Base-by-base conservation (phyloP, 1,140 invertebrate species). In the Xylocopa sonorina region DNA sequence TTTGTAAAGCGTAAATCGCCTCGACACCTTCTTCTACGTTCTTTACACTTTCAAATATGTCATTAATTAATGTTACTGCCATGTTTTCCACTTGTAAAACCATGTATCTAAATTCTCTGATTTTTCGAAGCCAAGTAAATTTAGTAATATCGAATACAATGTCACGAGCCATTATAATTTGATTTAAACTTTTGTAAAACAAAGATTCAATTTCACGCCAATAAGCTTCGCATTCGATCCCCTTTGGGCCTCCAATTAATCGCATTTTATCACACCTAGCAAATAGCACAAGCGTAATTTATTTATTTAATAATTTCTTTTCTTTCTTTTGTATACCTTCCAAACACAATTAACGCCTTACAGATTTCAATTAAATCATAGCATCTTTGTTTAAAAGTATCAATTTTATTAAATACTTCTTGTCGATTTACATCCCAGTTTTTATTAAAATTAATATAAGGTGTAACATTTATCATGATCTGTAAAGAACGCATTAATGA, bases 301-400 rank as follows among this genome's bases (percentile, higher is more conserved):
- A 80, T 43, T 0, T 50, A 38, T 21, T 48, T 38, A n/a, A n/a
- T 53, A 41, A 9, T 18, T 5, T 12, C 24, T 48, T 21, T 14
- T 1, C 29, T 14, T 34, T 16, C n/a, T 53, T 46, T 24, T 16
- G 18, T 34, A 50, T 89, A 95, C 95, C 95, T 95, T 51, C 95
- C 95, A 89, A 96, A 97, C 68, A 95, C 94, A 67, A 95, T 95
- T 94, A 96, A 96, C 43, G 95, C 93, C 73, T 96, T 94, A 86
- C 96, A 97, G 55, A 98, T 96, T 91, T 98, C 96, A 46, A 97
- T 94, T 82, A 98, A 93, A 91, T 98, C 97, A 74, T 95, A 94
- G 84, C 97, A 97, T 80, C 98, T 93, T 91, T 97, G 96, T 43
- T 97, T 94, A 88, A 98, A 98, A 0, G 96, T 96, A 87, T 98